Percentiles rank a stretch among this genome's conserved stretches.
Conservation (phyloP, 2,797 vertebrate species). For the Micromesistius poutassou region DNA sequence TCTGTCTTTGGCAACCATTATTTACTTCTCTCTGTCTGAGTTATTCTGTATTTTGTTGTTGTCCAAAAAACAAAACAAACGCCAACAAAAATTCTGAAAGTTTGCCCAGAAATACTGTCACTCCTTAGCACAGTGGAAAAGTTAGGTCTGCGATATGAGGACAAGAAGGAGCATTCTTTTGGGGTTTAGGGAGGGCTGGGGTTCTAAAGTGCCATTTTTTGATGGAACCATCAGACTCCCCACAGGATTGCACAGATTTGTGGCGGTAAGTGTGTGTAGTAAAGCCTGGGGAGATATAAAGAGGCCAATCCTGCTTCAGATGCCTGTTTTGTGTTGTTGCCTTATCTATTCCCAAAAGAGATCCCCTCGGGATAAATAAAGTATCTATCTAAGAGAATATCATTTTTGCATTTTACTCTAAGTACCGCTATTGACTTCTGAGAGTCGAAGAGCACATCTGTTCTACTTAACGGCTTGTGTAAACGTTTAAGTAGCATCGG, state of each 20-base stretch:
- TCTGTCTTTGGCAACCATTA: background rate
- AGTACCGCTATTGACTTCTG: constrained; percentile 18
- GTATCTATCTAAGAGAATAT: no score
- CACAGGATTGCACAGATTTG: background rate
- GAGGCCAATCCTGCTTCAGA: background rate
- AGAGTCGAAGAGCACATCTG: background rate
- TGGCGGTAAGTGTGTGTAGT: background rate
- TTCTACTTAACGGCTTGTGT: background rate
- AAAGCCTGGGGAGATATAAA: background rate
- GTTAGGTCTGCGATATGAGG: background rate
- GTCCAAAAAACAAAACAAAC: background rate
- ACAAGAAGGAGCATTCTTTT: background rate
- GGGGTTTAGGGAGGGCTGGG: background rate
- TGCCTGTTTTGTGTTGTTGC: background rate
- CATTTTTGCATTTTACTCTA: background rate
- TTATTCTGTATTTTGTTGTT: background rate
- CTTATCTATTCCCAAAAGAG: background rate
- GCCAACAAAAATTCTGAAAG: no score
- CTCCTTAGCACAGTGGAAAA: background rate
- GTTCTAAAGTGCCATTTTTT: background rate
- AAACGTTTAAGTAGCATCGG: background rate
- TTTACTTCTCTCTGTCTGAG: background rate
- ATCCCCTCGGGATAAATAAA: no score
- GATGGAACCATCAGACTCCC: background rate
- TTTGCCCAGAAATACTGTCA: background rate